Evolutionary conservation across 1,140 invertebrate species (phyloP).

Genomic region (Pantala flavescens): DNA sequence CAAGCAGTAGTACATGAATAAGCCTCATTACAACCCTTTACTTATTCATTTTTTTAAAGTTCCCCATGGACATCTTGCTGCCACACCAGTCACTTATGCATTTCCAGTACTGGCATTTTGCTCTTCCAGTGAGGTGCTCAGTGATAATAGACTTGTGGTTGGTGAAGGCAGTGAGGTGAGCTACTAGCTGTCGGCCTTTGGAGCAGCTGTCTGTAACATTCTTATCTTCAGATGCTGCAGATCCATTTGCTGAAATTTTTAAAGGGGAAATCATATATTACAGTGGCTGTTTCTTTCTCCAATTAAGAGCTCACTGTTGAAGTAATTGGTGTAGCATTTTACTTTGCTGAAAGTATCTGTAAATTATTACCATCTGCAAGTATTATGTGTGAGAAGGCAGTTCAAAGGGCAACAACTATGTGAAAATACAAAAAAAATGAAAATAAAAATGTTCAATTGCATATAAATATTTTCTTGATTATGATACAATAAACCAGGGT

Average conservation of each 20-base stretch:
- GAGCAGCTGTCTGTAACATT: conserved; percentile 10
- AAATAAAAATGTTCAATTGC: conserved; percentile 15
- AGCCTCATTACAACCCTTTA: background rate
- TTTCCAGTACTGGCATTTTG: conserved; percentile 11
- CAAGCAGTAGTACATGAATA: conserved; percentile 14
- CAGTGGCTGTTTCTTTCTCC: background rate
- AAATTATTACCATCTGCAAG: conserved; percentile 10
- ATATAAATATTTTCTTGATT: background rate
- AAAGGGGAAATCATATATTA: background rate
- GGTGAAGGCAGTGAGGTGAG: background rate
- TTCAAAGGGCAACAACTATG: conserved; percentile 20
- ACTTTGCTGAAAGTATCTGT: background rate
- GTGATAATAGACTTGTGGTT: conserved; percentile 1
- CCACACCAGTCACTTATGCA: background rate
- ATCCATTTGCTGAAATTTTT: conserved; percentile 14
- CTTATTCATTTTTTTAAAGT: background rate
- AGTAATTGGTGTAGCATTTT: background rate
- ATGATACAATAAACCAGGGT: background rate
- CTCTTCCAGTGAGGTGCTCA: conserved; percentile 11
- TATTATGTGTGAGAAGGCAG: conserved; percentile 18
- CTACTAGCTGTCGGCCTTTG: background rate
- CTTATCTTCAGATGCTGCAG: background rate
- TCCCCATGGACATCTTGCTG: background rate
- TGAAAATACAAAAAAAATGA: conserved; percentile 14
- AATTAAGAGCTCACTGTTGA: background rate